A percentile compares a stretch with the other conserved stretches of the same genome.
These are phyloP conservation scores for Gallinago nigripennis DNA, from an alignment of 2,797 vertebrate species.

Conservation along the genomic window DNA sequence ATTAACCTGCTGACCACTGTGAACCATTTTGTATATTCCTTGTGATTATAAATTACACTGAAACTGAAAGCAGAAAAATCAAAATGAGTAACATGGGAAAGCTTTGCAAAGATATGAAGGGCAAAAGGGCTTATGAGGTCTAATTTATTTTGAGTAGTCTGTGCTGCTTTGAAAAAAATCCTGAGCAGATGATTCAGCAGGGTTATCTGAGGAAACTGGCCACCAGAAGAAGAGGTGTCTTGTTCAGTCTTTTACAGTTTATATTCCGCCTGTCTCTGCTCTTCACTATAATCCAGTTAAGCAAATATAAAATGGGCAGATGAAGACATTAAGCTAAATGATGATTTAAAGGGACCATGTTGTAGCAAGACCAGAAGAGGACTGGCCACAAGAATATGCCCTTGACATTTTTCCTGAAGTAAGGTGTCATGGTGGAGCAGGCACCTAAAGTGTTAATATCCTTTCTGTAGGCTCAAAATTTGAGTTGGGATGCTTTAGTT, in stretches of 20 bases:
- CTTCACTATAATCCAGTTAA: neutral
- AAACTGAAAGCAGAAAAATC: neutral
- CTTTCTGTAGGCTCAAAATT: neutral
- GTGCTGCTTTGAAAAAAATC: neutral
- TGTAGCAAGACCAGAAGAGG: neutral
- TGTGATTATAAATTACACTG: neutral
- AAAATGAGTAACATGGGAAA: neutral
- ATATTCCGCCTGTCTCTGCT: neutral
- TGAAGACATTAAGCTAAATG: neutral
- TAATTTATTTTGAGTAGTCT: neutral
- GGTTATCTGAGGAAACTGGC: conserved; percentile 24
- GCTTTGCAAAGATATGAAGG: neutral
- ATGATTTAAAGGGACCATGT: neutral
- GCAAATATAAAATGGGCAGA: neutral
- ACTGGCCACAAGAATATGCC: neutral
- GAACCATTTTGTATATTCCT: neutral
- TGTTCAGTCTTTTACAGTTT: neutral
- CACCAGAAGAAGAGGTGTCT: neutral
- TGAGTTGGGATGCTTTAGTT: neutral
- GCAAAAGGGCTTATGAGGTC: neutral
- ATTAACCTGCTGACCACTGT: neutral
- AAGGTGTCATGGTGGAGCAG: neutral
- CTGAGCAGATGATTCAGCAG: conserved; percentile 19
- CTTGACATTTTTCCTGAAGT: neutral
- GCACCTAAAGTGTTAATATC: neutral